Percentiles rank a stretch among this genome's conserved stretches.
phyloP scores from a whole-genome alignment of 2,888 invertebrate species.

The Galerucella nymphaeae region DNA sequence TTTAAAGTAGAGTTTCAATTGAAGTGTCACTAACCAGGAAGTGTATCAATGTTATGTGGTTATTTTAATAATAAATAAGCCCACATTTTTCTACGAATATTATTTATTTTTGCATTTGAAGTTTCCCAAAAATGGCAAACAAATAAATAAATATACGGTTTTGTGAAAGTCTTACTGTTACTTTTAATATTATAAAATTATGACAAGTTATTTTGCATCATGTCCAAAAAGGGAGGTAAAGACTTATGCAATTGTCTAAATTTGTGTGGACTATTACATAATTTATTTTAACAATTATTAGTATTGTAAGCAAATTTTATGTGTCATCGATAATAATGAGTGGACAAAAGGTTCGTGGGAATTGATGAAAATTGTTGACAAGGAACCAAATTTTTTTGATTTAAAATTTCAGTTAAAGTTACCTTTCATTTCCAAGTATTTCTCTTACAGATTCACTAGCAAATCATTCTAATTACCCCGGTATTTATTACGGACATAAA shows the following conservation, averaged over 20 bases:
- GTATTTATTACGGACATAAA: slow-evolving; percentile 8
- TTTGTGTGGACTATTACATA: background rate
- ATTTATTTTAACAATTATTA: background rate
- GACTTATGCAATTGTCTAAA: slow-evolving; percentile 14
- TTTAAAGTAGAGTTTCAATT: no score
- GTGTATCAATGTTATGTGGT: no score
- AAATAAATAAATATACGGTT: background rate
- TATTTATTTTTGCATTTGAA: background rate
- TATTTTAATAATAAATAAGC: no score
- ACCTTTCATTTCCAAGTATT: no score
- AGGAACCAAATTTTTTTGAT: no score
- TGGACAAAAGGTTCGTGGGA: background rate
- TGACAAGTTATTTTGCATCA: background rate
- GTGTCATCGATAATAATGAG: slow-evolving; percentile 2
- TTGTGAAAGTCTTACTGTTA: slow-evolving; percentile 11
- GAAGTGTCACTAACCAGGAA: no score
- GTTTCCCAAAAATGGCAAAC: background rate
- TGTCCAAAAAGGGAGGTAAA: background rate
- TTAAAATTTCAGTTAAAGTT: no score
- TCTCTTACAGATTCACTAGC: background rate
- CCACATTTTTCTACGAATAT: background rate
- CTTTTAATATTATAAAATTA: background rate
- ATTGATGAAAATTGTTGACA: no score
- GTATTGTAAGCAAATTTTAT: background rate
- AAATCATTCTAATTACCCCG: background rate